Evolutionary conservation across 2,113 vertebrate genomes (phyloP).

Genomic region (Ahaetulla prasina): DNA sequence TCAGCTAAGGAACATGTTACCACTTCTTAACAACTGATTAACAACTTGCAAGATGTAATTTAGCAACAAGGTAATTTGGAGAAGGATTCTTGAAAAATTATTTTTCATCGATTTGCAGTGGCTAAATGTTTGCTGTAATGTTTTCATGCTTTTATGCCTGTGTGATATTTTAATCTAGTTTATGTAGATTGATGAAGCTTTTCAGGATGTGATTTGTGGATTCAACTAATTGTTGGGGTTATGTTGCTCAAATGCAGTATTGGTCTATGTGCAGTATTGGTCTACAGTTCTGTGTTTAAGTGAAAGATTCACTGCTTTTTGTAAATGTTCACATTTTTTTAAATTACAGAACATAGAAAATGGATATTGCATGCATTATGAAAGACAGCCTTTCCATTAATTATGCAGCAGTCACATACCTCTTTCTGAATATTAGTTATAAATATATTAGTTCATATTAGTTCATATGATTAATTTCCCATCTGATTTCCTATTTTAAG

Average conservation of each 20-base stretch:
- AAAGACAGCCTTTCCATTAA: background rate
- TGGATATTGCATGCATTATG: background rate
- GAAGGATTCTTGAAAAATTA: background rate
- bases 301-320: background rate
- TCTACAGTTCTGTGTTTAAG: background rate
- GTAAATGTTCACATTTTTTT: background rate
- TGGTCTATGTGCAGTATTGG: background rate
- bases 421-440: background rate
- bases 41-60: background rate
- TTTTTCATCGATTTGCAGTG: background rate
- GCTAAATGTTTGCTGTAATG: background rate
- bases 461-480: background rate
- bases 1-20: background rate
- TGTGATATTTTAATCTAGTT: background rate
- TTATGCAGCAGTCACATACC: background rate
- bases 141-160: background rate
- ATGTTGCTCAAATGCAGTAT: background rate
- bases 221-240: background rate
- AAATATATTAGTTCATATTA: background rate
- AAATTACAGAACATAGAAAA: background rate
- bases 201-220: background rate
- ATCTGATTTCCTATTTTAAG: background rate
- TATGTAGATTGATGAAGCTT: background rate
- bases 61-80: background rate
- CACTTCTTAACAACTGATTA: background rate